Evolutionary conservation across 2,797 vertebrate species (phyloP), one percentile per base, ranked within the genome.

Genomic region (Onychomys arenicola): DNA sequence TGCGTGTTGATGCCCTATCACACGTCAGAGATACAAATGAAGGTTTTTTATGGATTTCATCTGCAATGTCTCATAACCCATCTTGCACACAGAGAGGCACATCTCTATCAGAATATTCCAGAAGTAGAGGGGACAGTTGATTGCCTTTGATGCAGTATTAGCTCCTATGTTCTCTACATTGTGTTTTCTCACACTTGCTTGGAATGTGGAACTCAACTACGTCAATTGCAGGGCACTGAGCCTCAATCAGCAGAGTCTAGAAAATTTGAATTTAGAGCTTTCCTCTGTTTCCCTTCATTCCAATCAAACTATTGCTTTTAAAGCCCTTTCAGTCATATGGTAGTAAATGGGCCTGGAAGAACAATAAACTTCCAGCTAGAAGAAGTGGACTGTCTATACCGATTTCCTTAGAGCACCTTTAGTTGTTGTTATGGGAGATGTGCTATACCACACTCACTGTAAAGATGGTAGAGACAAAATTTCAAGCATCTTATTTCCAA

Each of bases 391-490:
- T 43, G 12, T 16, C 21, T 63, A 37, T 37, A 17, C 9, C n/a
- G 52, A 16, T 29, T 83, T 57, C 71, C 52, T 57, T 59, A 25
- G 43, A 88, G 73, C 11, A 9, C 9, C n/a, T 29, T 78, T 37
- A 63, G 14, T 32, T 71, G 55, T 4, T 23, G 59, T 63, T 23
- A 88, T 37, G 25, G 10, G 12, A 49, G 40, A 37, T 32, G 8
- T 25, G 34, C 6, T 75, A 32, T 8, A 57, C 7, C 0, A 65
- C 25, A 1, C 11, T 4, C 34, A 40, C n/a, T 34, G 4, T 5
- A 2, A 71, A 27, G 2, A n/a, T 32, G 1, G 32, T 43, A 69
- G 12, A 71, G 8, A 14, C 19, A 67, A 59, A 69, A 37, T 12
- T 55, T 14, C 4, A 52, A 71, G 4, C 19, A 63, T 43, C 81